These are phyloP conservation scores for Cyanocitta stelleri DNA, from an alignment of 2,113 vertebrate genomes.

Conservation along the genomic window DNA sequence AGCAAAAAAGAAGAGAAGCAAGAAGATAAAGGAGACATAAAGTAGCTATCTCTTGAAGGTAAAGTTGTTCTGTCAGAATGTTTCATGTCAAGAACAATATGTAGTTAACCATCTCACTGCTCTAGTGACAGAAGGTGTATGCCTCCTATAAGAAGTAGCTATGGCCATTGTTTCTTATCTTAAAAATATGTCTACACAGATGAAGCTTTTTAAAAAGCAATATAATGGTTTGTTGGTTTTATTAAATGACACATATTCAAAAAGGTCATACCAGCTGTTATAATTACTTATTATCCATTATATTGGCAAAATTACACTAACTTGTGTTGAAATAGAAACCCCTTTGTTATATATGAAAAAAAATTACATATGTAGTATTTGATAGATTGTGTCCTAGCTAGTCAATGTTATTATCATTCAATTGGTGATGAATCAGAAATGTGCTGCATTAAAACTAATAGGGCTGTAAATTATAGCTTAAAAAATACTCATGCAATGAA, in stretches of 20 bases:
- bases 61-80: neutral
- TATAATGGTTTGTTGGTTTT: neutral
- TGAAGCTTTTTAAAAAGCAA: neutral
- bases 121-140: neutral
- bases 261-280: neutral
- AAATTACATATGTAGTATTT: neutral
- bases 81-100: neutral
- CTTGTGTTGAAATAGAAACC: neutral
- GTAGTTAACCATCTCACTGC: neutral
- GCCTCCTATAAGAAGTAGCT: neutral
- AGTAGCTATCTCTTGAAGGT: neutral
- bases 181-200: neutral
- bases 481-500: neutral
- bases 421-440: neutral
- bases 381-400: neutral
- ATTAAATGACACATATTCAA: neutral
- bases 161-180: neutral
- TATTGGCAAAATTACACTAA: neutral
- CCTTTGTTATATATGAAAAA: neutral
- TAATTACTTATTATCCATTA: neutral
- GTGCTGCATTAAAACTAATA: neutral
- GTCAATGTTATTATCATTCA: neutral
- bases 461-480: neutral
- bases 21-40: neutral
- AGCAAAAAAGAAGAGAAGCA: neutral